Evolutionary conservation across 2,113 vertebrate species (phyloP).

Genomic region (Microtus ochrogaster): DNA sequence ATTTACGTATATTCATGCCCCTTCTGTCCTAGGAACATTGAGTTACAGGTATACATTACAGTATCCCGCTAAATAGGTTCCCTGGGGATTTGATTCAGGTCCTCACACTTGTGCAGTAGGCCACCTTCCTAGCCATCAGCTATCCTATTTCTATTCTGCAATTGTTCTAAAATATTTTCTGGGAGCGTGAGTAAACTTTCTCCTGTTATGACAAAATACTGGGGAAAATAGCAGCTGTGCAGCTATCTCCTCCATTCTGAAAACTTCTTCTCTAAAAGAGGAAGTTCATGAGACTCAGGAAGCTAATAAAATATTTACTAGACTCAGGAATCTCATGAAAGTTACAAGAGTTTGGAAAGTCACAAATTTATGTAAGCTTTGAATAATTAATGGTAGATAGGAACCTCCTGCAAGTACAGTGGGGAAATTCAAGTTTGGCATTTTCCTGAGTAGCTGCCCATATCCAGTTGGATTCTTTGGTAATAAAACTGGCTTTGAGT

Average conservation of each 20-base stretch:
- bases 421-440: neutral
- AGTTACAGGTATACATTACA: neutral
- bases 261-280: neutral
- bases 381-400: neutral
- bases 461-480: neutral
- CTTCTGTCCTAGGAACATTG: neutral
- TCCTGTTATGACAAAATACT: neutral
- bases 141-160: neutral
- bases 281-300: neutral
- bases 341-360: neutral
- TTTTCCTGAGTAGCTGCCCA: neutral
- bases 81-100: neutral
- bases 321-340: neutral
- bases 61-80: neutral
- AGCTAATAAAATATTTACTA: neutral
- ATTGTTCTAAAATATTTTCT: neutral
- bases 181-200: neutral
- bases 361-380: neutral
- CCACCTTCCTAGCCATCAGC: neutral
- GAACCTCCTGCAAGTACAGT: neutral
- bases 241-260: neutral
- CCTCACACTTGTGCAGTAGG: neutral
- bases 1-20: neutral
- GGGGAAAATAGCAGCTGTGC: neutral
- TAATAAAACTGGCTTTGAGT: neutral